Percentiles rank a stretch among this genome's conserved stretches.
Conservation (phyloP, 2,113 vertebrate species). For the Chaenocephalus aceratus region DNA sequence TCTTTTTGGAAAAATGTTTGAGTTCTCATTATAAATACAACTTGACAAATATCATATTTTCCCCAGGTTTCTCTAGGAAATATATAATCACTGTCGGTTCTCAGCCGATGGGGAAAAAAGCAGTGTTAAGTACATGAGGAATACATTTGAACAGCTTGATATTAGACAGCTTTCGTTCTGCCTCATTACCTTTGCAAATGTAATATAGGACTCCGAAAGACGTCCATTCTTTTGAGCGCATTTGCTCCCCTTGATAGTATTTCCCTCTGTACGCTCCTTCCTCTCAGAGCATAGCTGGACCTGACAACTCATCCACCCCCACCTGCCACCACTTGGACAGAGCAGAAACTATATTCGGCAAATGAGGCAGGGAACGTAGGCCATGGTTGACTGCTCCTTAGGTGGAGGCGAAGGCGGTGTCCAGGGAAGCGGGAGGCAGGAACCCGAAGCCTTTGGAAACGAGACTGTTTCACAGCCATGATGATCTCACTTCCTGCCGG, state of each 20-base stretch:
- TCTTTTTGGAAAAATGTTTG: not conserved
- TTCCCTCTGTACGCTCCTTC: constrained; percentile 31
- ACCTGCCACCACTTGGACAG: constrained; percentile 70
- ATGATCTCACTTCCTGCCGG: constrained; percentile 60
- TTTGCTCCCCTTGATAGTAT: constrained; percentile 49
- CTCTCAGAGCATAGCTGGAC: constrained; percentile 49
- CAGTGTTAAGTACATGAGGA: constrained; percentile 60
- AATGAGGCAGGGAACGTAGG: constrained; percentile 71
- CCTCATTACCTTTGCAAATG: constrained; percentile 79
- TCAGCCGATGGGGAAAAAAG: constrained; percentile 34
- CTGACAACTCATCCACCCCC: constrained; percentile 66
- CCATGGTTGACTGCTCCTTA: constrained; percentile 63
- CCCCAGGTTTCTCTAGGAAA: constrained; percentile 19
- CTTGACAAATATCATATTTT: constrained; percentile 32
- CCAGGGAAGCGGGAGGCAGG: constrained; percentile 31
- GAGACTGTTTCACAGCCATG: constrained; percentile 46
- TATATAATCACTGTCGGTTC: constrained; percentile 29
- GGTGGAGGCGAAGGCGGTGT: constrained; percentile 61
- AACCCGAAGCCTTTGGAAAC: constrained; percentile 47
- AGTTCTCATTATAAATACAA: constrained; percentile 8
- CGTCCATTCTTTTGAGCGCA: constrained; percentile 45
- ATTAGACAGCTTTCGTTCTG: constrained; percentile 73
- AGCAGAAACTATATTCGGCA: constrained; percentile 72
- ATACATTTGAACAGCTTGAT: constrained; percentile 68
- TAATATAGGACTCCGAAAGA: constrained; percentile 62